These are phyloP conservation scores for Sesia bembeciformis DNA, from an alignment of 2,888 invertebrate species.

Conservation along the genomic window DNA sequence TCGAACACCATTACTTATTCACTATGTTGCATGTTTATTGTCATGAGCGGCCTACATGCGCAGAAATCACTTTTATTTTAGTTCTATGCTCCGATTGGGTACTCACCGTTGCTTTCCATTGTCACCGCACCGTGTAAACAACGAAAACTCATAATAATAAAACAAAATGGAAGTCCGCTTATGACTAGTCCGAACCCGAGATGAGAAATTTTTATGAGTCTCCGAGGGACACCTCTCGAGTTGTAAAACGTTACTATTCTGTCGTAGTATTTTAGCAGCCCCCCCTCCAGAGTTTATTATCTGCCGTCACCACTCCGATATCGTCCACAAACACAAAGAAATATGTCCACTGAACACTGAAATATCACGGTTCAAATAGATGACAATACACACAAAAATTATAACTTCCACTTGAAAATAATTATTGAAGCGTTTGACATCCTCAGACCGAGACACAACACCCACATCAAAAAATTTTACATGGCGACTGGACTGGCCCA, in stretches of 20 bases:
- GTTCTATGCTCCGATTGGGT: slow-evolving; percentile 21
- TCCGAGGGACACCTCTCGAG: slow-evolving; percentile 34
- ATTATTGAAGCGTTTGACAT: slow-evolving; percentile 71
- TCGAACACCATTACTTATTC: slow-evolving; percentile 64
- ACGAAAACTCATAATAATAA: slow-evolving; percentile 67
- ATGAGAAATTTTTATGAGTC: slow-evolving; percentile 59
- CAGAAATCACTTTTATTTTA: slow-evolving; percentile 38
- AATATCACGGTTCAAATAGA: slow-evolving; percentile 35
- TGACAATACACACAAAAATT: slow-evolving; percentile 52
- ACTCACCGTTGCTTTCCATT: slow-evolving; percentile 67
- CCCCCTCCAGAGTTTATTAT: slow-evolving; percentile 66
- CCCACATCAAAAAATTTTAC: slow-evolving; percentile 73
- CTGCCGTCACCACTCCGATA: slow-evolving; percentile 50
- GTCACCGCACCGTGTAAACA: slow-evolving; percentile 64
- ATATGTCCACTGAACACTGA: slow-evolving; percentile 34
- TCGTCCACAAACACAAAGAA: slow-evolving; percentile 50
- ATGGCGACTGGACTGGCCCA: slow-evolving; percentile 67
- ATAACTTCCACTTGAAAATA: slow-evolving; percentile 63
- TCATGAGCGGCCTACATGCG: slow-evolving; percentile 64
- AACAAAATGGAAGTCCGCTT: slow-evolving; percentile 69
- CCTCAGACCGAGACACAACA: slow-evolving; percentile 50
- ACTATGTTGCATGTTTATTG: slow-evolving; percentile 59
- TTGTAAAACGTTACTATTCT: slow-evolving; percentile 74
- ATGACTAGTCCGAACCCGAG: slow-evolving; percentile 43
- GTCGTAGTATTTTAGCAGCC: slow-evolving; percentile 72